Base-by-base conservation (phyloP, 2,888 invertebrate genomes). In the Acrobasis repandana region DNA sequence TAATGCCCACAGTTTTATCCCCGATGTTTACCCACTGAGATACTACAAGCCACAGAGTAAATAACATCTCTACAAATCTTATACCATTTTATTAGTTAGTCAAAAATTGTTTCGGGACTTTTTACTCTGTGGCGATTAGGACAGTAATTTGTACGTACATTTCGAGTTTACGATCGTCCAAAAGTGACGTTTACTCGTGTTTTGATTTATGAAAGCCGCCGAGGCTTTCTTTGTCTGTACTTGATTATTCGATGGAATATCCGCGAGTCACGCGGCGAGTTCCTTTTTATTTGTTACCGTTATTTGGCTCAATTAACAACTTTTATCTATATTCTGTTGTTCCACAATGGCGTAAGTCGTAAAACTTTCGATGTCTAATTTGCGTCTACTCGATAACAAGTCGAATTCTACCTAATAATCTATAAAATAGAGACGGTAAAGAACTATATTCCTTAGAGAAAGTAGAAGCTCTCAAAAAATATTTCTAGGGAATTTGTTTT, bases 171-270 rank as follows among this genome's bases (percentile, higher is more conserved):
- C 80, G 84, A 83, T 72, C 79, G 75, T 78, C 79, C 80, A 76
- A 77, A 80, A 80, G 68, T 78, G 85, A 85, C 83, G 77, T 86
- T 86, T 83, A 86, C 80, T 81, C 69, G 60, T 69, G 74, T 81
- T 83, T 78, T 85, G 86, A 86, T 85, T 86, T 84, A 85, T 83
- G 81, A 72, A 73, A 70, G 65, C 73, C 70, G 66, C 69, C 72
- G 71, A 73, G 64, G 67, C 67, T 72, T 72, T 75, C 74, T 78
- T 77, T 80, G 79, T 80, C 77, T 70, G 71, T 63, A 73, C 75
- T 76, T 79, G 76, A 81, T 82, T 77, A 80, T 77, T 77, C 68
- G 69, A 71, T 68, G 70, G 70, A 76, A 75, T 71, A 72, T 68
- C 43, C 46, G 47, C 72, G 67, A 72, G 72, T 70, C 71, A 69